These are phyloP conservation scores for Campylorhamphus procurvoides DNA, from an alignment of 2,113 vertebrate genomes.

Conservation along the genomic window DNA sequence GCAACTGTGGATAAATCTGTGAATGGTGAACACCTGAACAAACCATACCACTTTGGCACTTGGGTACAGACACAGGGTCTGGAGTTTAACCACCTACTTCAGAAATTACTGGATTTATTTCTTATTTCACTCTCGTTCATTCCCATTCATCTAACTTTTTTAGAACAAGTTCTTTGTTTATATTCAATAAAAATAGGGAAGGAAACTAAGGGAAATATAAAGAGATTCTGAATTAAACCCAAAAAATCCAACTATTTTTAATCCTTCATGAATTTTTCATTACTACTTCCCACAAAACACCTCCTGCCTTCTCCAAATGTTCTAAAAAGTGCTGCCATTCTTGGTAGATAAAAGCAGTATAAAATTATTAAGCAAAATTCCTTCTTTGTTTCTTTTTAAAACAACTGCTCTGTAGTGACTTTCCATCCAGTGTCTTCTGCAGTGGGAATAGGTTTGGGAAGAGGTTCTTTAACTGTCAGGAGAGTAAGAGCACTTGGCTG, in stretches of 20 bases:
- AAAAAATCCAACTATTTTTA: conserved; percentile 70
- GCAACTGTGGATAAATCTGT: neutral
- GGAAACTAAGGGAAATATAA: conserved; percentile 63
- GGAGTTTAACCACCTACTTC: neutral
- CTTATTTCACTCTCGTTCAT: conserved; percentile 14
- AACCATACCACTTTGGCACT: neutral
- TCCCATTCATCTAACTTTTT: conserved; percentile 54
- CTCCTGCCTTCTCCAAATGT: conserved; percentile 75
- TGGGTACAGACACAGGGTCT: neutral
- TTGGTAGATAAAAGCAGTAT: conserved; percentile 42
- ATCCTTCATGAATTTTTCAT: conserved; percentile 72
- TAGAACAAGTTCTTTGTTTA: conserved; percentile 59
- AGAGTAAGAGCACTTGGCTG: neutral
- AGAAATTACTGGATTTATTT: neutral
- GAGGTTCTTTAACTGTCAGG: neutral
- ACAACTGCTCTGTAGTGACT: neutral
- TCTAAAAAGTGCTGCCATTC: conserved; percentile 57
- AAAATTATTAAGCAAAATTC: conserved; percentile 59
- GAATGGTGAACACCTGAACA: neutral
- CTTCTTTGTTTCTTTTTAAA: conserved; percentile 39
- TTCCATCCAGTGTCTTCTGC: conserved; percentile 20
- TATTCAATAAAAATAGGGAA: conserved; percentile 63
- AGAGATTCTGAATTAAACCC: conserved; percentile 65
- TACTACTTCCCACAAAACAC: conserved; percentile 73
- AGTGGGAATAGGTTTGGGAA: neutral